A percentile compares a stretch with the other conserved stretches of the same genome.
Evolutionary conservation across 2,888 invertebrate genomes (phyloP).

Genomic region (Agelastica alni): DNA sequence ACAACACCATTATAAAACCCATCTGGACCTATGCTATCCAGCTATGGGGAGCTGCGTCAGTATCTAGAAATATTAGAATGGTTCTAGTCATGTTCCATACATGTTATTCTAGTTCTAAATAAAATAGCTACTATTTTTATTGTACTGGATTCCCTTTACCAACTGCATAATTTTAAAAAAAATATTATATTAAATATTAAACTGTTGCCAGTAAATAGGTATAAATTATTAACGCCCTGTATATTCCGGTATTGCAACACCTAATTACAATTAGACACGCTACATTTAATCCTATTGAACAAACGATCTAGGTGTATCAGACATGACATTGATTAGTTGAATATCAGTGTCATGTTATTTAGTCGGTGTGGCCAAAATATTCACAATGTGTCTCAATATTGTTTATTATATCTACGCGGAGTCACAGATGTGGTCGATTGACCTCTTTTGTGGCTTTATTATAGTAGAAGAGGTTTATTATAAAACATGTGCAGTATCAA

Average conservation of each 20-base stretch:
- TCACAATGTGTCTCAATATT: constrained; percentile 6
- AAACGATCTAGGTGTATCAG: constrained; percentile 14
- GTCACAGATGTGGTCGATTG: constrained; percentile 14
- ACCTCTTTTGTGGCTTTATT: constrained; percentile 12
- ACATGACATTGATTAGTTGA: constrained; percentile 18
- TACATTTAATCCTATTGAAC: constrained; percentile 13
- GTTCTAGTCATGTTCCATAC: too few species aligned
- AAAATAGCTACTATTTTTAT: too few species aligned
- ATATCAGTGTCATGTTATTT: constrained; percentile 16
- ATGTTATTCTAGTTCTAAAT: too few species aligned
- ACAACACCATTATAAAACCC: too few species aligned
- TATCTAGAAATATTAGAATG: too few species aligned
- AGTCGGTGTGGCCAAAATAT: constrained; percentile 2
- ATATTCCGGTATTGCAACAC: constrained; percentile 2
- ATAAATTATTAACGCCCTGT: not conserved
- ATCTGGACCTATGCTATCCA: too few species aligned
- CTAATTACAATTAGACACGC: constrained; percentile 9
- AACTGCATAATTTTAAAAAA: too few species aligned
- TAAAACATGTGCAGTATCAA: too few species aligned
- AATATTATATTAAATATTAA: too few species aligned
- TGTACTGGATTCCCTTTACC: too few species aligned
- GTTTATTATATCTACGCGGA: constrained; percentile 3
- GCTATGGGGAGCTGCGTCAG: too few species aligned
- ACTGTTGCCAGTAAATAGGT: too few species aligned
- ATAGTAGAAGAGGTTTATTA: not conserved